Conservation (phyloP, 2,888 invertebrate genomes). For the Trissoscelio sp. region DNA sequence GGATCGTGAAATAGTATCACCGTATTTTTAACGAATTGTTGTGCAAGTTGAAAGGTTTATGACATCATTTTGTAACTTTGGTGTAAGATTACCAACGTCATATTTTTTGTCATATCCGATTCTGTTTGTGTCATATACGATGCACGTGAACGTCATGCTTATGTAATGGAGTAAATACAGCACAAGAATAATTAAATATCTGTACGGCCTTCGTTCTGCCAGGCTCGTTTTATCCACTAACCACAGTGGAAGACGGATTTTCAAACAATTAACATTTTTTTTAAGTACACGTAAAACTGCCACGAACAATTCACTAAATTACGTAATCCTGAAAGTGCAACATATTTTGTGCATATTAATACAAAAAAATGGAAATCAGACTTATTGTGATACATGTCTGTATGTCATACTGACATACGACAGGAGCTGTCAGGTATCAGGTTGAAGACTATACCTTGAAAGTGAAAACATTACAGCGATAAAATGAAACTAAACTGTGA, state of each 20-base stretch:
- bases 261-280: not conserved
- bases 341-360: too few species aligned
- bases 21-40: slow-evolving; percentile 7
- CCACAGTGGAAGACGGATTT: slow-evolving; percentile 15
- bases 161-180: slow-evolving; percentile 63
- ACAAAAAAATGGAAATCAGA: too few species aligned
- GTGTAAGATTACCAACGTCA: slow-evolving; percentile 37
- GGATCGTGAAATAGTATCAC: not conserved
- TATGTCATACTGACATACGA: slow-evolving; percentile 14
- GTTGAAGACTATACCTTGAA: slow-evolving; percentile 14
- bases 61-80: slow-evolving; percentile 42
- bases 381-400: too few species aligned
- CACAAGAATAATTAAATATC: slow-evolving; percentile 68
- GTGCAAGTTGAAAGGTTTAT: slow-evolving; percentile 5
- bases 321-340: too few species aligned
- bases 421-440: slow-evolving; percentile 27
- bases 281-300: not conserved
- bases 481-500: slow-evolving; percentile 21
- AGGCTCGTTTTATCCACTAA: slow-evolving; percentile 47
- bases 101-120: slow-evolving; percentile 49
- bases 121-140: slow-evolving; percentile 39
- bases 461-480: slow-evolving; percentile 24
- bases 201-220: slow-evolving; percentile 63
- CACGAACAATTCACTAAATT: not conserved
- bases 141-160: slow-evolving; percentile 65